phyloP scores from a whole-genome alignment of 1,140 invertebrate species.

The Ceratina australensis region DNA sequence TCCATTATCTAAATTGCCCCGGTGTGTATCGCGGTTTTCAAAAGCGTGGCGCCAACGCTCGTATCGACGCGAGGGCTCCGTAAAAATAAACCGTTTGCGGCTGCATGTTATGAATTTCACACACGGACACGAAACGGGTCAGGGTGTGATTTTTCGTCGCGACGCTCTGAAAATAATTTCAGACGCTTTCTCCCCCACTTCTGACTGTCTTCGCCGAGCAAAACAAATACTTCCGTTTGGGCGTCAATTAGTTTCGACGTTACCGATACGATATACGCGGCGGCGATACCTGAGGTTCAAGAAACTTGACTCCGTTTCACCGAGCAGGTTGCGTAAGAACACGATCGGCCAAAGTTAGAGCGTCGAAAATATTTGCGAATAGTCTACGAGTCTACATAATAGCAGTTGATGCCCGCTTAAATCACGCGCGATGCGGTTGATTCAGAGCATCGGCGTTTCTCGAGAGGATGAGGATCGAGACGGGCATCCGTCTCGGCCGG shows the following conservation, averaged over 20 bases:
- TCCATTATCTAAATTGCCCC: conserved; percentile 11
- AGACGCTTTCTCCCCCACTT: neutral
- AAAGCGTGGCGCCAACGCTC: neutral
- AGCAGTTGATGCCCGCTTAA: conserved; percentile 29
- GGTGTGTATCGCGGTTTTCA: neutral
- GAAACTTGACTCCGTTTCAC: conserved; percentile 6
- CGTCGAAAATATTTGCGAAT: neutral
- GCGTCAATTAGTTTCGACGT: neutral
- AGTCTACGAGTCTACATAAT: neutral
- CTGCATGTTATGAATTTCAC: neutral
- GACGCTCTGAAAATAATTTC: conserved; percentile 40
- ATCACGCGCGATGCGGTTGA: conserved; percentile 9
- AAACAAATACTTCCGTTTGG: neutral
- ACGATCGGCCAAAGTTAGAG: conserved; percentile 18
- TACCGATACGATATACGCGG: neutral
- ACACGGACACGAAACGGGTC: conserved; percentile 10
- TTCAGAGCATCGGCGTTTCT: conserved; percentile 1
- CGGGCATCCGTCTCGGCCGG: neutral
- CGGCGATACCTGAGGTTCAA: neutral
- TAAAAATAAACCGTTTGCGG: conserved; percentile 1
- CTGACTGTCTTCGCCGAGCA: neutral
- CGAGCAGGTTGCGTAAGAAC: neutral
- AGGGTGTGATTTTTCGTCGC: conserved; percentile 30
- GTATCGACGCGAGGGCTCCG: neutral
- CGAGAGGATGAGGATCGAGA: too few species aligned